phyloP scores from a whole-genome alignment of 2,888 invertebrate species.

The Drosophila helvetica region DNA sequence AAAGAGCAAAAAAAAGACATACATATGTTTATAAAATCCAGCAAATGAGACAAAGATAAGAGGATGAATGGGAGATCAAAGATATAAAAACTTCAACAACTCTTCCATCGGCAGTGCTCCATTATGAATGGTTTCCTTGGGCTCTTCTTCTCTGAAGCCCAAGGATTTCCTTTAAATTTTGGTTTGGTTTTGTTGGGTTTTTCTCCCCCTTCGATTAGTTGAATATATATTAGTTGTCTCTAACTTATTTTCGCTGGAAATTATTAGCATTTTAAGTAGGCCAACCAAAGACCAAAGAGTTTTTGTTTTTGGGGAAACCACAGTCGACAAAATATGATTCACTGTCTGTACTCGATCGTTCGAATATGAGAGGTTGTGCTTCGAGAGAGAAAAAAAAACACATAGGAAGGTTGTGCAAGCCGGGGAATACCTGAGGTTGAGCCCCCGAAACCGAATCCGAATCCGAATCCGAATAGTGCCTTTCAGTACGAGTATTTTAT shows the following conservation, averaged over 20 bases:
- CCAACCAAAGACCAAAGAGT: constrained; percentile 46
- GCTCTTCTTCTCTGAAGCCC: neutral
- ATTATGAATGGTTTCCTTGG: neutral
- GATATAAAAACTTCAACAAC: neutral
- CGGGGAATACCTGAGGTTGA: constrained; percentile 61
- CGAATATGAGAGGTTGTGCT: constrained; percentile 14
- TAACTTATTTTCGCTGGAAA: constrained; percentile 22
- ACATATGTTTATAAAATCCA: constrained; percentile 9
- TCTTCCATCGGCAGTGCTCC: too few relatives aligned
- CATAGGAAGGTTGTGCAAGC: constrained; percentile 67
- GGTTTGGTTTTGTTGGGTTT: constrained; percentile 43
- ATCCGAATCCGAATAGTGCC: neutral
- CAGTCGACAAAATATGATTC: constrained; percentile 50
- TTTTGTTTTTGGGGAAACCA: constrained; percentile 61
- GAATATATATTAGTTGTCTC: constrained; percentile 15
- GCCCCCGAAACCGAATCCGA: neutral
- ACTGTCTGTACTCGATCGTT: constrained; percentile 42
- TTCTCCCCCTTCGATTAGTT: constrained; percentile 32
- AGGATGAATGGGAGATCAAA: constrained; percentile 8
- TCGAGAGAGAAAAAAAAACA: constrained; percentile 34
- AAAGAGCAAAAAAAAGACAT: constrained; percentile 12
- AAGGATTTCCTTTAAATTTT: neutral
- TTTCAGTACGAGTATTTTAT: constrained; percentile 21
- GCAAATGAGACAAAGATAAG: constrained; percentile 22
- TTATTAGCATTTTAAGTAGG: constrained; percentile 65